A percentile compares a stretch with the other conserved stretches of the same genome.
Conservation (phyloP, 2,888 invertebrate genomes). For the Halocaridina rubra region DNA sequence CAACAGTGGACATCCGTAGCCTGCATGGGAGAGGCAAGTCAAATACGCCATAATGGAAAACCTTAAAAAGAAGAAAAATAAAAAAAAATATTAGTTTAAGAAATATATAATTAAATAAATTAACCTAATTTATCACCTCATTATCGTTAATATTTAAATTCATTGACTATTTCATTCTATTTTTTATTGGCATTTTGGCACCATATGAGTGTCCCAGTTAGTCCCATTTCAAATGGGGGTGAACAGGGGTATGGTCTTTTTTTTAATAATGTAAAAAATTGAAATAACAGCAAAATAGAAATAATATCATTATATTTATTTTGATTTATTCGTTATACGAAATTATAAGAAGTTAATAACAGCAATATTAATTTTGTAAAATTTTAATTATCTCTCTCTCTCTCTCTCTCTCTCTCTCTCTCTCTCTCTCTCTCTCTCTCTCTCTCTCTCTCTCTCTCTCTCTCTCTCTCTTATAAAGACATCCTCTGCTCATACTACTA, state of each 20-base stretch:
- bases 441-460: constrained; percentile 3
- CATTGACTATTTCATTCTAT: not conserved
- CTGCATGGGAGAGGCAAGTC: constrained; percentile 18
- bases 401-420: constrained; percentile 1
- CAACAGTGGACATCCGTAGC: not conserved
- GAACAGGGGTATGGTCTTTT: not conserved
- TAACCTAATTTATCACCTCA: not conserved
- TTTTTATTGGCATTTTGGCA: too few species aligned
- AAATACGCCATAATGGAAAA: constrained; percentile 33
- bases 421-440: not conserved
- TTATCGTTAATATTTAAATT: not conserved
- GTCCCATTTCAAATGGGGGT: not conserved
- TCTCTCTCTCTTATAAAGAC: not conserved
- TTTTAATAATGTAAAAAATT: not conserved
- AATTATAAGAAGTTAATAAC: not conserved
- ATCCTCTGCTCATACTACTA: not conserved
- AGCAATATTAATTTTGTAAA: not conserved
- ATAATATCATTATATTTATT: not conserved
- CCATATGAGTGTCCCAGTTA: not conserved
- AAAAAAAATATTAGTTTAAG: not conserved
- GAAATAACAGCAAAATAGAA: not conserved
- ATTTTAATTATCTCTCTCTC: not conserved
- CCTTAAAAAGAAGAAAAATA: not conserved
- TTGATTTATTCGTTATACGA: not conserved
- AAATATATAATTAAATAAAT: not conserved